phyloP scores from a whole-genome alignment of 2,888 invertebrate species.

The Agrochola lota region DNA sequence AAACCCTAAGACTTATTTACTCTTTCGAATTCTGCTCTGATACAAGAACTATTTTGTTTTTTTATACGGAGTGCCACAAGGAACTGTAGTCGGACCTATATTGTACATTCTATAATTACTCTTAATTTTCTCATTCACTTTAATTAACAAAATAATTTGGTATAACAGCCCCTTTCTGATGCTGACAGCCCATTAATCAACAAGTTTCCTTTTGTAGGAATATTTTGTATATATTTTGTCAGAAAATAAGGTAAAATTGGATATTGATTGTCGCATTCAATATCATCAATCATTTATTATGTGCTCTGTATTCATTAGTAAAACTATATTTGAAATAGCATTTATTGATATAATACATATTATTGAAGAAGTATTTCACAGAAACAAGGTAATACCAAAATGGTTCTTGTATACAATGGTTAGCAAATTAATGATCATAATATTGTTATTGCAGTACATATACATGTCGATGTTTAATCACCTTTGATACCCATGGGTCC shows the following conservation, averaged over 20 bases:
- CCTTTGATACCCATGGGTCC: background rate
- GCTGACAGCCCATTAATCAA: conserved; percentile 65
- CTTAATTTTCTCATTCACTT: conserved; percentile 30
- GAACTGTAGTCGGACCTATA: conserved; percentile 23
- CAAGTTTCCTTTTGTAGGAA: conserved; percentile 40
- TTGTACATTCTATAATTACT: conserved; percentile 15
- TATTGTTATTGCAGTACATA: background rate
- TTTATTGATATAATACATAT: conserved; percentile 10
- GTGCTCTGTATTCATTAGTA: conserved; percentile 12
- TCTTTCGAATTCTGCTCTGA: background rate
- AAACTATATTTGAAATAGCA: background rate
- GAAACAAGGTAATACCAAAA: background rate
- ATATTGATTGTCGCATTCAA: conserved; percentile 33
- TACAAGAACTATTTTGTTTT: background rate
- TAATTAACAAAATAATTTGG: conserved; percentile 63
- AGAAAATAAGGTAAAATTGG: conserved; percentile 40
- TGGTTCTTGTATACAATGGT: background rate
- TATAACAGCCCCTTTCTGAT: conserved; percentile 48
- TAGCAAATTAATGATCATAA: background rate
- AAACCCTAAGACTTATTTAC: background rate
- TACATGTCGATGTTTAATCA: background rate
- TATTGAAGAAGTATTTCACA: background rate
- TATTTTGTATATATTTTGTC: conserved; percentile 33
- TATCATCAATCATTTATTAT: conserved; percentile 37
- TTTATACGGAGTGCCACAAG: conserved; percentile 14